Evolutionary conservation across 2,113 vertebrate species (phyloP).

Genomic region (Lepisosteus osseus): DNA sequence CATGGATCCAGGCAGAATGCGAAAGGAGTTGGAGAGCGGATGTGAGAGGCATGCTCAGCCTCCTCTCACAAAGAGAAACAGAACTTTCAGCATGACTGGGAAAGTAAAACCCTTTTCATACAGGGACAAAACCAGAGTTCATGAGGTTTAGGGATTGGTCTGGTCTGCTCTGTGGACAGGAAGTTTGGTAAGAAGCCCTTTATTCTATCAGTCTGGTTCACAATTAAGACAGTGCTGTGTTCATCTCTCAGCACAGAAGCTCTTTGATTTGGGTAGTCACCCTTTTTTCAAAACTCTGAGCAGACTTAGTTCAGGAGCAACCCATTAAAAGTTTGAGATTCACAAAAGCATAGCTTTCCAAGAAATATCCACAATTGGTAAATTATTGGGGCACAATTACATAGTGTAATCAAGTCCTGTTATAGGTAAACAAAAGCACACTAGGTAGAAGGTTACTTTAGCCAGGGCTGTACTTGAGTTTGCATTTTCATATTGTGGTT

Average conservation of each 20-base stretch:
- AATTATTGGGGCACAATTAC: too few relatives aligned
- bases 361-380: too few relatives aligned
- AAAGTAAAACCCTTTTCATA: constrained; percentile 5
- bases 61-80: neutral
- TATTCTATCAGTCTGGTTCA: neutral
- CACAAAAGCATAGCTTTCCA: too few relatives aligned
- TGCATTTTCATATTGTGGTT: too few relatives aligned
- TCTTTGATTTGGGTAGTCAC: neutral
- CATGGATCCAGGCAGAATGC: neutral
- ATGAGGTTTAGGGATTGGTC: neutral
- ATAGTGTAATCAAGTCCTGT: too few relatives aligned
- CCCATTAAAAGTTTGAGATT: too few relatives aligned
- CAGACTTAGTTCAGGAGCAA: neutral
- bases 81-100: neutral
- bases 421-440: too few relatives aligned
- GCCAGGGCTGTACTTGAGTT: too few relatives aligned
- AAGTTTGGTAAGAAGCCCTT: constrained; percentile 4
- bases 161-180: constrained; percentile 3
- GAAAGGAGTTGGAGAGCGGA: neutral
- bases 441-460: too few relatives aligned
- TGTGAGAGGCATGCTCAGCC: neutral
- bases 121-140: constrained; percentile 6
- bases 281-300: neutral
- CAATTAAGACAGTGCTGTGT: neutral
- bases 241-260: neutral